Base-by-base conservation (phyloP, 2,888 invertebrate genomes). In the Acanthosoma haemorrhoidale region DNA sequence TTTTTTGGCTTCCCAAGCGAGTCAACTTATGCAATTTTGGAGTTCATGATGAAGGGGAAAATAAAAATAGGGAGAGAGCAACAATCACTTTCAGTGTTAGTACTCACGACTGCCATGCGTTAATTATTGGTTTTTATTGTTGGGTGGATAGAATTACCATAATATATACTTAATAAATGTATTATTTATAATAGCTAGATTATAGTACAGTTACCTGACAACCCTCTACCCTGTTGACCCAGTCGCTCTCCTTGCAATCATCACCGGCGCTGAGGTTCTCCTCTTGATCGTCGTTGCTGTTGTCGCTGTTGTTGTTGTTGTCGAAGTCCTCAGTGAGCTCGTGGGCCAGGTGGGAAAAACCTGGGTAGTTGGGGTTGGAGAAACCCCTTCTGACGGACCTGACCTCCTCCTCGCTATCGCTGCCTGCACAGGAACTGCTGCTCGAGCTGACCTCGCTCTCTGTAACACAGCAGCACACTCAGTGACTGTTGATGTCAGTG, bases 351-450 rank as follows among this genome's bases (percentile, higher is more conserved):
- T 91, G 90, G 79, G 91, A 90, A 80, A 91, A 91, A 70, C 91
- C 91, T 21, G 91, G 88, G 81, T 91, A 91, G 80, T 91, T 91
- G 64, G 91, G 91, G 82, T 91, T 91, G 77, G 90, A 87, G 76
- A 91, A 90, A 75, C 91, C 90, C 18, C 71, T 61, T 1, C 71
- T 68, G 8, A 73, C 36, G 4, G 69, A 70, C 11, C 67, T 64
- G 9, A 70, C 73, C 3, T 74, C 74, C 13, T 36, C 64, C 38
- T 74, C 73, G 25, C 71, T 71, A 57, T 73, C 74, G 32, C 73
- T 73, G 18, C 34, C 71, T 29, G 59, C 69, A 72, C 71, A 74
- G 69, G 66, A 67, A 66, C 72, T 71, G 63, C 67, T 70, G 68
- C 72, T 72, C 16, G 32, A 34, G 70, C 72, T 70, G 64, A 64